phyloP scores from a whole-genome alignment of 1,140 invertebrate genomes.

The Drosophila ohnishii region DNA sequence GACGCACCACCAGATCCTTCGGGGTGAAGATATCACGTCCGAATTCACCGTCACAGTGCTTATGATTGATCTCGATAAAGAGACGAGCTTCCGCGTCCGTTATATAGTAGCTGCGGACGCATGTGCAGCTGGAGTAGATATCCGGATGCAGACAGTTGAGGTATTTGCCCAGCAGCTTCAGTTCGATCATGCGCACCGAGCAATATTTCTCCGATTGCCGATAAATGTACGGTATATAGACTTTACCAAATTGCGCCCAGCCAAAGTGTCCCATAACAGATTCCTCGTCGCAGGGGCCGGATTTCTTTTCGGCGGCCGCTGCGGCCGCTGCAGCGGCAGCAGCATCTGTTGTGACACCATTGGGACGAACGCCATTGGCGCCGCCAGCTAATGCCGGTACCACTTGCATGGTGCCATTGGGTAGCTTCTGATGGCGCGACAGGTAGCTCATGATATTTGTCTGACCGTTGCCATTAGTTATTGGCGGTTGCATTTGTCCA shows the following conservation, averaged over 20 bases:
- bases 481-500: slow-evolving; percentile 63
- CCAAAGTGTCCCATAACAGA: slow-evolving; percentile 94
- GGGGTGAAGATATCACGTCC: slow-evolving; percentile 94
- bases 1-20: slow-evolving; percentile 94
- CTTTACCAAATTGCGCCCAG: slow-evolving; percentile 93
- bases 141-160: slow-evolving; percentile 91
- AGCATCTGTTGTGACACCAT: slow-evolving; percentile 37
- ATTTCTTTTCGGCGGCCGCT: slow-evolving; percentile 33
- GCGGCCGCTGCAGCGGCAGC: background rate
- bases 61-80: slow-evolving; percentile 96
- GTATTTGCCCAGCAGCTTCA: slow-evolving; percentile 93
- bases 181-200: slow-evolving; percentile 95
- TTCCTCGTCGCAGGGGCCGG: slow-evolving; percentile 87
- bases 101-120: slow-evolving; percentile 96
- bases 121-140: slow-evolving; percentile 92
- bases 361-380: slow-evolving; percentile 48
- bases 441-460: slow-evolving; percentile 86
- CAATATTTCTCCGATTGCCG: slow-evolving; percentile 93
- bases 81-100: slow-evolving; percentile 94
- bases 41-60: slow-evolving; percentile 95
- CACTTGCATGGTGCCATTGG: slow-evolving; percentile 80
- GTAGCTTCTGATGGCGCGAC: slow-evolving; percentile 82
- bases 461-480: slow-evolving; percentile 83
- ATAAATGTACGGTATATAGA: slow-evolving; percentile 94
- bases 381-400: slow-evolving; percentile 50